A percentile compares a stretch with the other conserved stretches of the same genome.
Conservation (phyloP, 2,888 invertebrate genomes). For the Adelphocoris suturalis region DNA sequence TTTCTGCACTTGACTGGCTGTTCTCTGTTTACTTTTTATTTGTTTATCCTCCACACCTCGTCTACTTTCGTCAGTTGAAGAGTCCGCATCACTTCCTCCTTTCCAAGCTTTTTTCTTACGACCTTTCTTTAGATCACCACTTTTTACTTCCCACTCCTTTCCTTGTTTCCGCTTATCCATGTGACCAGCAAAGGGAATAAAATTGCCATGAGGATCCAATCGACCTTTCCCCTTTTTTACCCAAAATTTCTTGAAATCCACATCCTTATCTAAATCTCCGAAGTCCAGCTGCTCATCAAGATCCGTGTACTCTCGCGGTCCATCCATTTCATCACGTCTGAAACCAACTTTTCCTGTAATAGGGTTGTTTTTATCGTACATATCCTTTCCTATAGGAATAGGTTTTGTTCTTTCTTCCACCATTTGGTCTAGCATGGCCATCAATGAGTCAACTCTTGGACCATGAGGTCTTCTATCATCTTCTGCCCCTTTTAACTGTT, state of each 20-base stretch:
- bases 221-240: background rate
- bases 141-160: background rate
- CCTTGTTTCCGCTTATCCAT: background rate
- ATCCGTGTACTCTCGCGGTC: constrained; percentile 40
- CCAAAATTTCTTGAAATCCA: constrained; percentile 23
- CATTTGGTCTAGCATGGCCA: constrained; percentile 28
- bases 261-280: constrained; percentile 51
- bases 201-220: constrained; percentile 49
- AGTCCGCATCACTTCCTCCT: background rate
- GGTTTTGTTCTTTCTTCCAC: constrained; percentile 53
- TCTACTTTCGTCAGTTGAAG: background rate
- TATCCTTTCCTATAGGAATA: background rate
- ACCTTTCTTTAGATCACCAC: background rate
- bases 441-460: background rate
- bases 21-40: background rate
- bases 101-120: background rate
- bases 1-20: background rate
- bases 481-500: background rate
- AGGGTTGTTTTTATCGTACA: constrained; percentile 59
- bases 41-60: background rate
- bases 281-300: constrained; percentile 51
- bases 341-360: constrained; percentile 56
- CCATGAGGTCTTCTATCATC: background rate
- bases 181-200: constrained; percentile 1
- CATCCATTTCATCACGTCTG: constrained; percentile 15